Conservation (phyloP, 2,113 vertebrate genomes). For the Suricata suricatta region DNA sequence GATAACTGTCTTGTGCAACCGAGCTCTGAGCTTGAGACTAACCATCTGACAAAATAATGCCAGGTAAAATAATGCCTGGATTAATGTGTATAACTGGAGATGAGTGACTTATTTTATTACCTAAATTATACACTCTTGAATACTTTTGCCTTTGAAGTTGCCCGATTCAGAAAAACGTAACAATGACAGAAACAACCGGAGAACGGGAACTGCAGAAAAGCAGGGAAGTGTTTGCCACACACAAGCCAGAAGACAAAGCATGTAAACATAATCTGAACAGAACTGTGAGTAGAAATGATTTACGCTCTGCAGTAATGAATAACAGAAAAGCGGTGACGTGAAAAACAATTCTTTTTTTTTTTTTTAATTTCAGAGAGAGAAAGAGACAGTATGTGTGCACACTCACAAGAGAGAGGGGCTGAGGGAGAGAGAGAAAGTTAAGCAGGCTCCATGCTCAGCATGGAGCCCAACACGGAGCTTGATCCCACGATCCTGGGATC, state of each 20-base stretch:
- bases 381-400: no score
- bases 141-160: background rate
- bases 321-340: background rate
- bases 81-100: background rate
- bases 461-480: no score
- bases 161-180: background rate
- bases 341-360: background rate
- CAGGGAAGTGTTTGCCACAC: background rate
- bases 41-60: background rate
- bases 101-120: background rate
- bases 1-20: background rate
- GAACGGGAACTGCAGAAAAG: background rate
- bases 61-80: background rate
- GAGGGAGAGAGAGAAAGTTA: no score
- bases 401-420: no score
- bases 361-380: no score
- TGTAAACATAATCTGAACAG: background rate
- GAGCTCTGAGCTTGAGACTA: background rate
- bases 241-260: background rate
- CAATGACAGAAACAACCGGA: background rate
- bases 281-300: background rate
- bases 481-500: no score
- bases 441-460: no score
- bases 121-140: background rate
- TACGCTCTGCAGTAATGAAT: background rate